Evolutionary conservation across 2,113 vertebrate species (phyloP).

Genomic region (Pseudopodoces humilis): DNA sequence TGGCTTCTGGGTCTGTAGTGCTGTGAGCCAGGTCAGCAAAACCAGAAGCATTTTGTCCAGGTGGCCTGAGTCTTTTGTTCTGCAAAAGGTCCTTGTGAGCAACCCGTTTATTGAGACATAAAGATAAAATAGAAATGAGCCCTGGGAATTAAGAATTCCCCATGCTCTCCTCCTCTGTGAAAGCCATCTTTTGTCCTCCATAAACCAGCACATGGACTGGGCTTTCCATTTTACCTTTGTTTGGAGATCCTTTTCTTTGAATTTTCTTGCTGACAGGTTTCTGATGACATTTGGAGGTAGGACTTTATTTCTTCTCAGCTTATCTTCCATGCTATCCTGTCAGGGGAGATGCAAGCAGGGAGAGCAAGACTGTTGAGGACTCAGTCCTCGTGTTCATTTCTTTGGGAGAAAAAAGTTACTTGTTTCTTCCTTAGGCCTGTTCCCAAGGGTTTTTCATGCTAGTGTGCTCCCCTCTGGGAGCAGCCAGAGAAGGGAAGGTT

Average conservation of each 20-base stretch:
- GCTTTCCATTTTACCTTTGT: not conserved
- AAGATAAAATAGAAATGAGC: not conserved
- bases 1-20: not conserved
- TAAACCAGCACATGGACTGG: not conserved
- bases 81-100: not conserved
- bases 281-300: not conserved
- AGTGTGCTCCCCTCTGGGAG: not conserved
- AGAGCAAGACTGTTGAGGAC: not conserved
- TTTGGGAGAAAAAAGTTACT: not conserved
- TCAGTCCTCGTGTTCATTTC: not conserved
- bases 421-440: not conserved
- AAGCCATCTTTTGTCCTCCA: rapidly evolving
- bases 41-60: not conserved
- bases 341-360: not conserved
- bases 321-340: not conserved
- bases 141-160: not conserved
- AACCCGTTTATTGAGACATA: not conserved
- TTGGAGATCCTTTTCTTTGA: not conserved
- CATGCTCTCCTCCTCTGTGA: not conserved
- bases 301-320: not conserved
- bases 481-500: not conserved
- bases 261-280: not conserved
- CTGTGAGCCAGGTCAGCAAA: not conserved
- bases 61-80: not conserved
- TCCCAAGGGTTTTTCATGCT: not conserved